Evolutionary conservation across 2,888 invertebrate genomes (phyloP).

Genomic region (Biston betularia): DNA sequence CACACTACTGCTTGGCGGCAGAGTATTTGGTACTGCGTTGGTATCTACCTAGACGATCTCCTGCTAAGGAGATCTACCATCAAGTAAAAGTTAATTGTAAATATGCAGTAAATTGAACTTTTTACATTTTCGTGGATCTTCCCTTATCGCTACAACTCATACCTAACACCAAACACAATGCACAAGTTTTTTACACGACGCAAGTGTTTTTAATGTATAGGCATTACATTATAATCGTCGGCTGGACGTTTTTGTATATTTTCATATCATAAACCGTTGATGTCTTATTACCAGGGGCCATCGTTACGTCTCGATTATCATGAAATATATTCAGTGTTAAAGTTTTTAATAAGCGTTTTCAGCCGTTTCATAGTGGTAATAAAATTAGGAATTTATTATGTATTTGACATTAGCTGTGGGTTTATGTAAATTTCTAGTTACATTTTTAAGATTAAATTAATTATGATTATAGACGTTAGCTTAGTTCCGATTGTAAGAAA

Average conservation of each 20-base stretch:
- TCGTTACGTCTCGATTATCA: constrained; percentile 66
- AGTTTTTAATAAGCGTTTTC: constrained; percentile 65
- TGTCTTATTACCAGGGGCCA: constrained; percentile 77
- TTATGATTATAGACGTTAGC: no score
- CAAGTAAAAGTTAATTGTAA: no score
- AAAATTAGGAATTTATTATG: constrained; percentile 7
- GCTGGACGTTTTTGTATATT: constrained; percentile 63
- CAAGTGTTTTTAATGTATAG: constrained; percentile 83
- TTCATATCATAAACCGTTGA: constrained; percentile 75
- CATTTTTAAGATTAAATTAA: no score
- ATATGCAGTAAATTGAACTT: no score
- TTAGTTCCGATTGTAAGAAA: no score
- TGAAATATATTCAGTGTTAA: constrained; percentile 78
- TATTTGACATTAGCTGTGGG: no score
- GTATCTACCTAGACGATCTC: no score
- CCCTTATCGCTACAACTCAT: constrained; percentile 34
- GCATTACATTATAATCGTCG: constrained; percentile 73
- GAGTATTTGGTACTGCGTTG: no score
- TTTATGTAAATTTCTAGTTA: no score
- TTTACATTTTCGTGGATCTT: no score
- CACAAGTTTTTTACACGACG: constrained; percentile 69
- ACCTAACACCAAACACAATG: constrained; percentile 53
- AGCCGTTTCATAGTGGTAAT: constrained; percentile 5
- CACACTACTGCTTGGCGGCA: no score
- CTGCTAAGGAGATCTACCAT: no score